Evolutionary conservation across 2,797 vertebrate species (phyloP).

Genomic region (Hephaestus fuliginosus): DNA sequence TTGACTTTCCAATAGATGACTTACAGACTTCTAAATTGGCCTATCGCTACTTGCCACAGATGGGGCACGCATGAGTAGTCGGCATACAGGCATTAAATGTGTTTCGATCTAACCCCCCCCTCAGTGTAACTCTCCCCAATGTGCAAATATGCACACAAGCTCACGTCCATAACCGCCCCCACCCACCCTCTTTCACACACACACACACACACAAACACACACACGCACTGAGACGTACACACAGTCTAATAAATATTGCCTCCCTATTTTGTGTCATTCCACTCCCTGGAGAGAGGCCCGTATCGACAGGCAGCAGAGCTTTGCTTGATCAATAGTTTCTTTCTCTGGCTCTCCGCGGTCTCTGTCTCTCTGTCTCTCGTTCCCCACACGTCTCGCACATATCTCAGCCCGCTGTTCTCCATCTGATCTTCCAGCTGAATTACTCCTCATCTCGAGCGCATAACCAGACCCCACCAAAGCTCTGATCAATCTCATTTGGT

Average conservation of each 20-base stretch:
- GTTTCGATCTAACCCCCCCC: constrained; percentile 66
- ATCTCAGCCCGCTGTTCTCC: constrained; percentile 37
- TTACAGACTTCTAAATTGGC: constrained; percentile 62
- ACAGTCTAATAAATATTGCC: constrained; percentile 64
- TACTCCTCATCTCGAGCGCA: constrained; percentile 54
- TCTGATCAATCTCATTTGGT: constrained; percentile 62
- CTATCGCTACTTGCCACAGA: constrained; percentile 44
- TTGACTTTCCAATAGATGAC: constrained; percentile 55
- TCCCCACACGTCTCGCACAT: constrained; percentile 1
- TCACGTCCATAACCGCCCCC: constrained; percentile 13
- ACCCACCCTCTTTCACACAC: background rate
- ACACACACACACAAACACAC: constrained; percentile 1
- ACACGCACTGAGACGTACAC: constrained; percentile 3
- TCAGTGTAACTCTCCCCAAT: constrained; percentile 44
- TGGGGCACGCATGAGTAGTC: constrained; percentile 64
- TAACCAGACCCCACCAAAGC: constrained; percentile 41
- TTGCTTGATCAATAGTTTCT: constrained; percentile 75
- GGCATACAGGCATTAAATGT: constrained; percentile 69
- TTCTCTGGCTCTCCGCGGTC: constrained; percentile 40
- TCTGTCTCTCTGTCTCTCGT: constrained; percentile 24
- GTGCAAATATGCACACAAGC: constrained; percentile 49
- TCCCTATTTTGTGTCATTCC: constrained; percentile 70
- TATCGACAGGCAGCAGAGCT: constrained; percentile 73
- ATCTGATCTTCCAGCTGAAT: constrained; percentile 54
- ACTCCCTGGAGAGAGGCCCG: constrained; percentile 58